These are phyloP conservation scores for Hirtodrosophila histrioides DNA, from an alignment of 2,888 invertebrate species.

Conservation along the genomic window DNA sequence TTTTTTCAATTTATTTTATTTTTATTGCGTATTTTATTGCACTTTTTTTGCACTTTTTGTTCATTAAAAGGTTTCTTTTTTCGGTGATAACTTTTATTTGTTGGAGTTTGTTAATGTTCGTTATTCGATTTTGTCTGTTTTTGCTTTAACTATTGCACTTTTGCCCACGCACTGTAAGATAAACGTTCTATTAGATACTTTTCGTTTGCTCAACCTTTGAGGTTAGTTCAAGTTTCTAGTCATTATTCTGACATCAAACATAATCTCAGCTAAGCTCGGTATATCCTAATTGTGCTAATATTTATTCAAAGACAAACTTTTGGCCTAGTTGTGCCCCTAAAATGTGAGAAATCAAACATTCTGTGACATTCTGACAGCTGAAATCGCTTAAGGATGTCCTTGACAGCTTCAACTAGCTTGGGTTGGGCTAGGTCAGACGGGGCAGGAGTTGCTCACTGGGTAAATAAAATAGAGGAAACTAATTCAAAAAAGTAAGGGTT, in stretches of 20 bases:
- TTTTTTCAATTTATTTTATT: slow-evolving; percentile 25
- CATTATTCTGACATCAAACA: background rate
- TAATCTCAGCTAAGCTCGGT: background rate
- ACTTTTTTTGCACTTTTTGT: slow-evolving; percentile 36
- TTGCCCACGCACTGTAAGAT: slow-evolving; percentile 47
- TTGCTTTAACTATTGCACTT: slow-evolving; percentile 52
- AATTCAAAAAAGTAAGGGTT: too few relatives aligned
- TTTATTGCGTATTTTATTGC: slow-evolving; percentile 33
- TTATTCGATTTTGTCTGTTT: slow-evolving; percentile 8
- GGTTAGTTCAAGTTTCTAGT: too few relatives aligned
- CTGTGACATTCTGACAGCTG: too few relatives aligned
- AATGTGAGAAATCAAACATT: too few relatives aligned
- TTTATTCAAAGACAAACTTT: too few relatives aligned
- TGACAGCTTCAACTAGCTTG: slow-evolving; percentile 3
- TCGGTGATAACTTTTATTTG: slow-evolving; percentile 18
- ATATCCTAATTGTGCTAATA: too few relatives aligned
- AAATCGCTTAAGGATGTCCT: background rate
- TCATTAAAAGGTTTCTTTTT: slow-evolving; percentile 1
- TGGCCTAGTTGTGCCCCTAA: too few relatives aligned
- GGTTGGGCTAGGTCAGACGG: slow-evolving; percentile 8
- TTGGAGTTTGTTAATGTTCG: slow-evolving; percentile 13
- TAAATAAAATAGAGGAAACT: too few relatives aligned
- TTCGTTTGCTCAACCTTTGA: background rate
- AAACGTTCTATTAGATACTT: slow-evolving; percentile 18
- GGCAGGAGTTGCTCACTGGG: too few relatives aligned